These are phyloP conservation scores for Calyptomena viridis DNA, from an alignment of 2,113 vertebrate species.

Conservation along the genomic window DNA sequence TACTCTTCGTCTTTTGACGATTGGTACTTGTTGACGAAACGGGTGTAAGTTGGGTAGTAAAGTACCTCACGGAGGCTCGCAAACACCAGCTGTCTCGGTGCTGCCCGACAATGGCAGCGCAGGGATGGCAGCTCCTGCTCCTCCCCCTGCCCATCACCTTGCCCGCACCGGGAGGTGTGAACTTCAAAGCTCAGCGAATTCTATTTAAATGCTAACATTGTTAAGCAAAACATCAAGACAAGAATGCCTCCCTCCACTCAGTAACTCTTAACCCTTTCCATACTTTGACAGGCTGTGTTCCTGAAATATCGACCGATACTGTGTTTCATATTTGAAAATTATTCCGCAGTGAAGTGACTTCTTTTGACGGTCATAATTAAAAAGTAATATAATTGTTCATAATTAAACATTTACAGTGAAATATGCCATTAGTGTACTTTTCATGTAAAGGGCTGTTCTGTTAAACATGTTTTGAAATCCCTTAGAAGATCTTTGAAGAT, in stretches of 20 bases:
- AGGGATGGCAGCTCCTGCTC: neutral
- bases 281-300: neutral
- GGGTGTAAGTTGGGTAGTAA: neutral
- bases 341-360: neutral
- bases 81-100: neutral
- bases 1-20: neutral
- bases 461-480: neutral
- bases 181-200: slow-evolving; percentile 33
- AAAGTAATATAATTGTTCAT: neutral
- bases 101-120: slow-evolving; percentile 15
- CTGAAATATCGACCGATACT: neutral
- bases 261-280: neutral
- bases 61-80: neutral
- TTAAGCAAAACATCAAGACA: neutral
- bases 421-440: neutral
- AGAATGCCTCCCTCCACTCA: neutral
- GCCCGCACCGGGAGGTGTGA: neutral
- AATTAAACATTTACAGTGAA: neutral
- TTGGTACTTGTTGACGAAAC: neutral
- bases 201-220: slow-evolving; percentile 49
- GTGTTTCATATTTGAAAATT: neutral
- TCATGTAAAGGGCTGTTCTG: neutral
- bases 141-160: slow-evolving; percentile 20
- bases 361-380: neutral
- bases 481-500: neutral